These are phyloP conservation scores for Branchipolynoe longqiensis DNA, from an alignment of 2,888 invertebrate species.

Conservation along the genomic window DNA sequence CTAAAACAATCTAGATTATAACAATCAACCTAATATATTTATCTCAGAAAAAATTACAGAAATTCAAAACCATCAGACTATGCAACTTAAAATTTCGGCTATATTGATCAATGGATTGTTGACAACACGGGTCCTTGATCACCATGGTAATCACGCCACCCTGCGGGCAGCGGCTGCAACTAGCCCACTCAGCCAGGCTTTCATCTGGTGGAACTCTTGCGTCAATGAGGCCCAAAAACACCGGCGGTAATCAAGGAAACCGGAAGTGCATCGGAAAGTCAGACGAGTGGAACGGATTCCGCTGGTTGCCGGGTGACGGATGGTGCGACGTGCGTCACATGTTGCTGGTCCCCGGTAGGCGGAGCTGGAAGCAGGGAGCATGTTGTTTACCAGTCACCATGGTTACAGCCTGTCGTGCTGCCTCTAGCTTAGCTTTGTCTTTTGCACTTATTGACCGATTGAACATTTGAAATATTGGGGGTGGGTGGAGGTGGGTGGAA, in stretches of 20 bases:
- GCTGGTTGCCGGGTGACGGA: constrained; percentile 43
- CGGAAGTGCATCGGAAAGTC: constrained; percentile 57
- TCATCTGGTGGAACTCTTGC: constrained; percentile 54
- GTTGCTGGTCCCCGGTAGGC: not conserved
- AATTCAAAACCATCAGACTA: no score
- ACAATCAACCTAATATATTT: no score
- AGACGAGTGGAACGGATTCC: constrained; percentile 56
- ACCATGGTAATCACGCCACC: constrained; percentile 38
- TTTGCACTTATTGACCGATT: no score
- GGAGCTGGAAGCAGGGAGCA: not conserved
- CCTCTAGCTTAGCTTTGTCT: no score
- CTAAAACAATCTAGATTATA: no score
- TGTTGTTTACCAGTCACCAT: not conserved
- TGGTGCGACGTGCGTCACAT: constrained; percentile 20
- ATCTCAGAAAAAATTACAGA: no score
- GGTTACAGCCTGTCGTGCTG: not conserved
- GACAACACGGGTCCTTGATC: no score
- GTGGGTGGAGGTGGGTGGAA: no score
- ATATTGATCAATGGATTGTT: no score
- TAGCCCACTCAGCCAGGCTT: constrained; percentile 42
- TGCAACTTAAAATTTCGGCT: no score
- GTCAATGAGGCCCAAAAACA: constrained; percentile 52
- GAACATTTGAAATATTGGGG: no score
- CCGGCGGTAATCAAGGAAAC: constrained; percentile 55
- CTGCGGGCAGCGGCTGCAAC: constrained; percentile 10